Conservation (phyloP, 2,888 invertebrate species). For the Dione vanillae region DNA sequence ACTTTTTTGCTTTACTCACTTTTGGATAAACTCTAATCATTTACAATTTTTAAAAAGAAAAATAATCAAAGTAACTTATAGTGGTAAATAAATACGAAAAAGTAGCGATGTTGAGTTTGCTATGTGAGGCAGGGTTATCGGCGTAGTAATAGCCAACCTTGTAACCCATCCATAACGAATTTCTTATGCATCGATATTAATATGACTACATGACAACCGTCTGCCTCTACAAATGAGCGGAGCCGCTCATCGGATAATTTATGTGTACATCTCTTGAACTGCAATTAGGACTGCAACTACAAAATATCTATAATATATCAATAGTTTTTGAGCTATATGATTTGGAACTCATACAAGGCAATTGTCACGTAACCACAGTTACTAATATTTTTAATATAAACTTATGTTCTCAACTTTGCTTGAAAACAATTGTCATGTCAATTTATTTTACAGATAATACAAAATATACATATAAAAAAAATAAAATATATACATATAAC, state of each 20-base stretch:
- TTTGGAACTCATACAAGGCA: too few relatives aligned
- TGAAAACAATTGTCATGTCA: too few relatives aligned
- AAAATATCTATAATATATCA: constrained; percentile 35
- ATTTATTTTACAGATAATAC: too few relatives aligned
- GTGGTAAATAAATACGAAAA: constrained; percentile 5
- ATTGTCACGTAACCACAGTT: too few relatives aligned
- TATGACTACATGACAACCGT: constrained; percentile 81
- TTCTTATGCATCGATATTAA: constrained; percentile 84
- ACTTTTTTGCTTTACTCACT: too few relatives aligned
- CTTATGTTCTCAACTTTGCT: too few relatives aligned
- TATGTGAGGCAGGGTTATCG: constrained; percentile 63
- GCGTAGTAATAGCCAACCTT: constrained; percentile 75
- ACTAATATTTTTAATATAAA: too few relatives aligned
- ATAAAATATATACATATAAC: too few relatives aligned
- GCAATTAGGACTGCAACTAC: constrained; percentile 73
- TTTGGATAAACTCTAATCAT: neutral
- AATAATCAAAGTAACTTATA: neutral
- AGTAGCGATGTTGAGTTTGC: constrained; percentile 68
- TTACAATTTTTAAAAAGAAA: neutral
- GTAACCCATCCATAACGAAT: constrained; percentile 82
- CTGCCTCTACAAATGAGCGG: constrained; percentile 80
- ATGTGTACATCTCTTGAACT: constrained; percentile 77
- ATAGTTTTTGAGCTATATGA: neutral
- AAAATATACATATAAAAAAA: too few relatives aligned
- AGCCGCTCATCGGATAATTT: constrained; percentile 77